Evolutionary conservation across 2,797 vertebrate species (phyloP).

Genomic region (Sebastes kiyomatsui): DNA sequence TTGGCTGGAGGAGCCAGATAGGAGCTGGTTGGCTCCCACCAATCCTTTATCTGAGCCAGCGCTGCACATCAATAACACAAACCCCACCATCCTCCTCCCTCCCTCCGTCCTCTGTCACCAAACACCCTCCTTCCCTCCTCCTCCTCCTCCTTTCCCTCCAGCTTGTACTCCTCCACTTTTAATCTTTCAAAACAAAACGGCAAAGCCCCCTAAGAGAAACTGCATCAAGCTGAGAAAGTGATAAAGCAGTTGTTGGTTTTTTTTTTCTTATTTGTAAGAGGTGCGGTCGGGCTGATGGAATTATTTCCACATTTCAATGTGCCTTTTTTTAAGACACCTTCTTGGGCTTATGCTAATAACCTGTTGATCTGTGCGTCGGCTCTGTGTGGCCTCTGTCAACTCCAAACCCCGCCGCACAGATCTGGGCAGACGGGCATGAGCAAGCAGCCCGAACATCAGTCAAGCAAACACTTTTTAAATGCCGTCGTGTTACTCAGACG

Average conservation of each 20-base stretch:
- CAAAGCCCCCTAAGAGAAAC: conserved; percentile 69
- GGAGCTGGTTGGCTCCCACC: conserved; percentile 78
- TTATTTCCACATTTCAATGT: conserved; percentile 55
- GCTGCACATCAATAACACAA: conserved; percentile 83
- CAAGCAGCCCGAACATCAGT: conserved; percentile 42
- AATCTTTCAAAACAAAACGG: conserved; percentile 83
- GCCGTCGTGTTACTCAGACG: conserved; percentile 13
- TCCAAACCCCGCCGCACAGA: background rate
- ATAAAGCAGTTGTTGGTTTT: conserved; percentile 58
- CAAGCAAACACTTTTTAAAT: conserved; percentile 46
- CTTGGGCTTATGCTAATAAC: conserved; percentile 57
- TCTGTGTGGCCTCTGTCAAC: conserved; percentile 39
- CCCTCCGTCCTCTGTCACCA: conserved; percentile 69
- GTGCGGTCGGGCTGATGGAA: conserved; percentile 27
- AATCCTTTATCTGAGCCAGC: conserved; percentile 81
- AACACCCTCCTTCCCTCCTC: conserved; percentile 48
- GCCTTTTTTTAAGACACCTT: conserved; percentile 22
- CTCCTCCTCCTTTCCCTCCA: conserved; percentile 56
- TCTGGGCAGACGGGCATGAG: conserved; percentile 23
- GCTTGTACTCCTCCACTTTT: conserved; percentile 71
- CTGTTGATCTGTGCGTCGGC: conserved; percentile 65
- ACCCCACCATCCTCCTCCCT: conserved; percentile 56
- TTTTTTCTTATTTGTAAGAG: conserved; percentile 28
- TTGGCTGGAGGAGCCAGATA: conserved; percentile 82
- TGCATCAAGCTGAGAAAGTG: conserved; percentile 73